Conservation (phyloP, 2,888 invertebrate genomes). For the Catocala nupta region DNA sequence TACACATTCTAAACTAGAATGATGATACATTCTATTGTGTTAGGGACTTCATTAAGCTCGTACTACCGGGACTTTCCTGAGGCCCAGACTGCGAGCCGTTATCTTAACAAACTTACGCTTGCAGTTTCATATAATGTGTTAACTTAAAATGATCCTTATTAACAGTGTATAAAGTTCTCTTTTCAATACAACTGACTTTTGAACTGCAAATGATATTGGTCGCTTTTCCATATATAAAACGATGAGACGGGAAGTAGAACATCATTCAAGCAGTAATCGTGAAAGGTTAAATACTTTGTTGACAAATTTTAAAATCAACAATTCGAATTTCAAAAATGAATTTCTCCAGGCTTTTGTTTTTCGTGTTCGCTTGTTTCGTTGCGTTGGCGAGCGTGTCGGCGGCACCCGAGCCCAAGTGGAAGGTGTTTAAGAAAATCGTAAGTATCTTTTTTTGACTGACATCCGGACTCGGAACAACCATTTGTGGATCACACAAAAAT, state of each 20-base stretch:
- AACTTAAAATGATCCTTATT: neutral
- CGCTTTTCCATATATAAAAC: constrained; percentile 4
- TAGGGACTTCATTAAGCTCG: neutral
- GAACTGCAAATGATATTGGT: neutral
- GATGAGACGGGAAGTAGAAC: constrained; percentile 5
- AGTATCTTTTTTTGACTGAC: constrained; percentile 16
- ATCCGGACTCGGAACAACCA: too few species aligned
- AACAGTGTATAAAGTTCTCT: neutral
- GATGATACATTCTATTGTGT: too few species aligned
- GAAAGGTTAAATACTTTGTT: neutral
- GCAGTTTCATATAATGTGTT: neutral
- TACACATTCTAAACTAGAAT: too few species aligned
- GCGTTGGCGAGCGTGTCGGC: constrained; percentile 50
- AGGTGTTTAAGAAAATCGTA: constrained; percentile 61
- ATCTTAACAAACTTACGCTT: neutral
- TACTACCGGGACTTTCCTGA: constrained; percentile 3
- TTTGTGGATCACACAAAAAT: too few species aligned
- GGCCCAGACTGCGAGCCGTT: neutral
- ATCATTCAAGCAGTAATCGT: constrained; percentile 27
- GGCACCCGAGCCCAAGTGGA: constrained; percentile 61
- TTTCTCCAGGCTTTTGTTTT: constrained; percentile 49
- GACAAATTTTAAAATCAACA: constrained; percentile 6
- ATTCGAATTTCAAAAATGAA: constrained; percentile 54
- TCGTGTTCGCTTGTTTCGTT: constrained; percentile 49
- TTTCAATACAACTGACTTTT: neutral